Percentiles rank a stretch among this genome's conserved stretches.
These are phyloP conservation scores for Scaptomyza cyrtandrae DNA, from an alignment of 2,888 invertebrate genomes.

Conservation along the genomic window DNA sequence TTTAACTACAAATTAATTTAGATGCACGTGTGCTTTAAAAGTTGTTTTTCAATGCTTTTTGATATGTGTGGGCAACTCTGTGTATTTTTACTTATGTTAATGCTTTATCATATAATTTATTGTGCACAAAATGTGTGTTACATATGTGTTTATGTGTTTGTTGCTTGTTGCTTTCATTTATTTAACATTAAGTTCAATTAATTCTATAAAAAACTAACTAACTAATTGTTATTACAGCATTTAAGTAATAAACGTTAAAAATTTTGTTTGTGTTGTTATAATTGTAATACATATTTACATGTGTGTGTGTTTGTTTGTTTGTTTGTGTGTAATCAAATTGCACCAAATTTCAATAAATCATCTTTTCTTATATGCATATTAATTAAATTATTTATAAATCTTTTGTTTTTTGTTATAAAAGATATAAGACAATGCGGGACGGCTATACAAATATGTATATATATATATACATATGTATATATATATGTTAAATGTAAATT, in stretches of 20 bases:
- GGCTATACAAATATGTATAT: slow-evolving; percentile 42
- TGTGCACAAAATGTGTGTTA: slow-evolving; percentile 48
- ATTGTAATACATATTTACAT: slow-evolving; percentile 59
- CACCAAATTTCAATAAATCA: slow-evolving; percentile 29
- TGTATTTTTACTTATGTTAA: slow-evolving; percentile 26
- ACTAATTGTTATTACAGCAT: slow-evolving; percentile 72
- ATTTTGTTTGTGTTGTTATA: slow-evolving; percentile 7
- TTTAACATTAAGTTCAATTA: slow-evolving; percentile 58
- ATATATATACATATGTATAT: slow-evolving; percentile 6
- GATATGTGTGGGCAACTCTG: slow-evolving; percentile 49
- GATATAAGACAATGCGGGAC: slow-evolving; percentile 35
- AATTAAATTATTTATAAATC: slow-evolving; percentile 37
- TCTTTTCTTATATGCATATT: slow-evolving; percentile 22
- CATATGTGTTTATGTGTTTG: slow-evolving; percentile 34
- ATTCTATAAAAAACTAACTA: slow-evolving; percentile 45
- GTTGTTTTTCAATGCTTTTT: slow-evolving; percentile 2
- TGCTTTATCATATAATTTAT: slow-evolving; percentile 20
- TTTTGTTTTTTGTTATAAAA: slow-evolving; percentile 21
- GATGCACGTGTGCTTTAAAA: slow-evolving; percentile 33
- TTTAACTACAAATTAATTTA: slow-evolving; percentile 66
- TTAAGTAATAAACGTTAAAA: slow-evolving; percentile 73
- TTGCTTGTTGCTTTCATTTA: slow-evolving; percentile 31
- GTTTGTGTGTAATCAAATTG: slow-evolving; percentile 53
- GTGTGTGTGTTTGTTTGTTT: slow-evolving; percentile 37
- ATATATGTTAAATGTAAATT: slow-evolving; percentile 19